A percentile compares a stretch with the other conserved stretches of the same genome.
These are phyloP conservation scores for Epinephelus moara DNA, from an alignment of 2,113 vertebrate genomes.

Conservation along the genomic window DNA sequence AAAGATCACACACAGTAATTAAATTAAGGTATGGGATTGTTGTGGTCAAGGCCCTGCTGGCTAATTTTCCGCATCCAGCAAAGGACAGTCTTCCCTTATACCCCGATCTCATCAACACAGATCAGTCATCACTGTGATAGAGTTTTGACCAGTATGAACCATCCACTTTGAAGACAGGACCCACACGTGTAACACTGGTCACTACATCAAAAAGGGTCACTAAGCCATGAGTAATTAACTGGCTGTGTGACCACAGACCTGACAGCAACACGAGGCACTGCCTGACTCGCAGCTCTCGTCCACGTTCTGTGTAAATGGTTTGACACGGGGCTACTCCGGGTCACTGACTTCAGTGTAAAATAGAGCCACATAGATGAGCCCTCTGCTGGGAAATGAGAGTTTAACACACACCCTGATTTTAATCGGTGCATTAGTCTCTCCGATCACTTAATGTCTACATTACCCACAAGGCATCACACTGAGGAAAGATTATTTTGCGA, in stretches of 20 bases:
- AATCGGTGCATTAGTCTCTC: neutral
- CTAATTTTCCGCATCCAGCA: neutral
- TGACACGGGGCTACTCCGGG: neutral
- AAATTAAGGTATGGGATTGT: neutral
- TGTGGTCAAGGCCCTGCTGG: neutral
- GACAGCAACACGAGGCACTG: slow-evolving; percentile 11
- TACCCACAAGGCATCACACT: neutral
- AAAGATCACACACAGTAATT: neutral
- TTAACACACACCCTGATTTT: neutral
- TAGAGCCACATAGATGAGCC: neutral
- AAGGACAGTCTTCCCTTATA: neutral
- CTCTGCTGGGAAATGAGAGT: slow-evolving; percentile 1
- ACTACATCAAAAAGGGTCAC: neutral
- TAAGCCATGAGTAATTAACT: slow-evolving; percentile 7
- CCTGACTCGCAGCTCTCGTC: neutral
- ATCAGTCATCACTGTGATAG: neutral
- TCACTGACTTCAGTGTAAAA: neutral
- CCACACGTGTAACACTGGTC: neutral
- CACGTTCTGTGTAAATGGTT: slow-evolving; percentile 16
- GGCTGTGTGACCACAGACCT: slow-evolving; percentile 10
- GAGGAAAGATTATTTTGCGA: neutral
- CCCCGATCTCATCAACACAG: neutral
- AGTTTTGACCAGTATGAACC: neutral
- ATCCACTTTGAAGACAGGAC: neutral
- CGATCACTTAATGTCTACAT: neutral